Evolutionary conservation across 2,113 vertebrate genomes (phyloP).

Genomic region (Syrrhaptes paradoxus): DNA sequence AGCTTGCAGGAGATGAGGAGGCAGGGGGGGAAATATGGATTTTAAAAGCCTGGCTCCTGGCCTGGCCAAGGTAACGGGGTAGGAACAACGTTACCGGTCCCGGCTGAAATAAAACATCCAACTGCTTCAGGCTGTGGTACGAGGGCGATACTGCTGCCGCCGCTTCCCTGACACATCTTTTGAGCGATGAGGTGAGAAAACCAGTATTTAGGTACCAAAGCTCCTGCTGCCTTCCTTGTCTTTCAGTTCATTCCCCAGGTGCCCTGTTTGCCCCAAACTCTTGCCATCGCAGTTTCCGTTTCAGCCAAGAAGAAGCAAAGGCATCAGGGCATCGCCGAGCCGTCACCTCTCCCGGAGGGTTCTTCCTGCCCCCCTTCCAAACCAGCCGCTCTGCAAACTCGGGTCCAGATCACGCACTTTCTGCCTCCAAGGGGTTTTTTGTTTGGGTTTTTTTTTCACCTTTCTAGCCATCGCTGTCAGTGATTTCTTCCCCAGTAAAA

Average conservation of each 20-base stretch:
- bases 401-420: not conserved
- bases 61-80: not conserved
- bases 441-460: not conserved
- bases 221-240: not conserved
- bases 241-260: not conserved
- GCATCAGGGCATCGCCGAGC: fast-evolving
- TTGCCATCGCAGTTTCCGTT: fast-evolving
- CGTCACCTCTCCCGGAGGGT: fast-evolving
- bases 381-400: not conserved
- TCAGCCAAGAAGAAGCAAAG: not conserved
- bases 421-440: not conserved
- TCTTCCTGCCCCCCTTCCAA: not conserved
- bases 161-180: not conserved
- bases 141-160: not conserved
- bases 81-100: not conserved
- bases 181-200: not conserved
- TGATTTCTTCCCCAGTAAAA: not conserved
- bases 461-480: not conserved
- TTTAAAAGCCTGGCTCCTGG: not conserved
- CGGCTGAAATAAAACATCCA: not conserved
- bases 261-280: not conserved
- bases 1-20: not conserved
- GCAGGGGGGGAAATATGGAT: fast-evolving
- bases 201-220: fast-evolving
- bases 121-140: fast-evolving